Evolutionary conservation across 2,888 invertebrate genomes (phyloP).

Genomic region (Ophraella communa): DNA sequence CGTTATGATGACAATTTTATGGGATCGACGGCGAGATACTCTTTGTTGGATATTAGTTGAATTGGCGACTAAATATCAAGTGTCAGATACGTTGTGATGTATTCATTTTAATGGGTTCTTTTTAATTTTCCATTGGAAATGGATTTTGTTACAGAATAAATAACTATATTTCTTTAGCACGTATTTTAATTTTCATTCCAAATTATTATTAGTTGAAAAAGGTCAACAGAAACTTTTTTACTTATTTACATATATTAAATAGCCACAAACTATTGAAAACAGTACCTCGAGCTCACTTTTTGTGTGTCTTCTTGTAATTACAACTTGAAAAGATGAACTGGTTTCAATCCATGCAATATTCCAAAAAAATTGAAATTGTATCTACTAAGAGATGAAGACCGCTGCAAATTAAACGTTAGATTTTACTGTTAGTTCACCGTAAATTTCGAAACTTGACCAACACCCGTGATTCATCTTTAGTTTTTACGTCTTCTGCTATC

Average conservation of each 20-base stretch:
- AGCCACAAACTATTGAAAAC: too few relatives aligned
- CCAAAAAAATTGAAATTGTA: conserved; percentile 25
- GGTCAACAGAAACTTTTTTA: too few relatives aligned
- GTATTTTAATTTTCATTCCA: too few relatives aligned
- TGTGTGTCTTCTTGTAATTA: too few relatives aligned
- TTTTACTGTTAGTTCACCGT: conserved; percentile 35
- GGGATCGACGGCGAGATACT: conserved; percentile 18
- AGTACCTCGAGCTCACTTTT: background rate
- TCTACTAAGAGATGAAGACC: conserved; percentile 32
- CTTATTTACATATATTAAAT: too few relatives aligned
- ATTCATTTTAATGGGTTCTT: background rate
- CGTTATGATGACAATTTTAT: conserved; percentile 45
- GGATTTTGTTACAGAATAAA: too few relatives aligned
- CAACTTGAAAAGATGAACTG: background rate
- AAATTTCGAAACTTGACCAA: conserved; percentile 30
- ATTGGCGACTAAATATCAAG: conserved; percentile 20
- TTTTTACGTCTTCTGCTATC: conserved; percentile 1
- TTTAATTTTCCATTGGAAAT: too few relatives aligned
- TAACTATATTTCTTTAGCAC: too few relatives aligned
- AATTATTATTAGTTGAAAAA: too few relatives aligned
- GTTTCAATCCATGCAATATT: conserved; percentile 10
- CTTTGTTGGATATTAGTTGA: conserved; percentile 17
- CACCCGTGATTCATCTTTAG: conserved; percentile 23
- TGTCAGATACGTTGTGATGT: background rate
- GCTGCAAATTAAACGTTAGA: conserved; percentile 30